A percentile compares a stretch with the other conserved stretches of the same genome.
phyloP scores from a whole-genome alignment of 2,113 vertebrate species.

The Gambusia holbrooki region DNA sequence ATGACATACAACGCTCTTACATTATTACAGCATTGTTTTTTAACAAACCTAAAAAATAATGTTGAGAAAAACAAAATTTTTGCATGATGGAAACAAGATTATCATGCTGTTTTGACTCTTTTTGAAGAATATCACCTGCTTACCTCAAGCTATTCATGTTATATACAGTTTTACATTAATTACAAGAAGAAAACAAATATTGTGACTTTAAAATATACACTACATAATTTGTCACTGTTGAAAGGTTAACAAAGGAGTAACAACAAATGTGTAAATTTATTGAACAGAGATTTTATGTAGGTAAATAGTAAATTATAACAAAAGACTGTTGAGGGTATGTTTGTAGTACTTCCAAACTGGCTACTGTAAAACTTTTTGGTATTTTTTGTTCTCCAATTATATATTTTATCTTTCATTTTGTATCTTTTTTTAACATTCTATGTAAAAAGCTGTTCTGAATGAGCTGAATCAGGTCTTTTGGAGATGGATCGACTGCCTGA shows the following conservation, averaged over 20 bases:
- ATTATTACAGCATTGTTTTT: not conserved
- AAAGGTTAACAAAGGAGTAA: not conserved
- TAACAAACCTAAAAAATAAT: not conserved
- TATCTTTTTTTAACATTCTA: slow-evolving; percentile 4
- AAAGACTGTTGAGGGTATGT: slow-evolving; percentile 34
- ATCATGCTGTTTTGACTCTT: not conserved
- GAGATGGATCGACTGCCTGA: slow-evolving; percentile 67
- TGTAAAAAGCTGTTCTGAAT: slow-evolving; percentile 56
- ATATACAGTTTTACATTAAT: not conserved
- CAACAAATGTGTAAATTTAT: not conserved
- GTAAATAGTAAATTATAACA: slow-evolving; percentile 53
- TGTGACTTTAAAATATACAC: not conserved
- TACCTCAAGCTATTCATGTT: not conserved
- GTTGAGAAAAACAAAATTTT: not conserved
- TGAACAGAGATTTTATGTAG: slow-evolving; percentile 29
- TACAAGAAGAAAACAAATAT: not conserved
- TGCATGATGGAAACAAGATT: not conserved
- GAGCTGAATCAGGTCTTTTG: slow-evolving; percentile 59
- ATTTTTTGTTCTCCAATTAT: slow-evolving; percentile 7
- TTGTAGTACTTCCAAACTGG: slow-evolving; percentile 12
- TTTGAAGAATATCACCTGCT: not conserved
- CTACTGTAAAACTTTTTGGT: slow-evolving; percentile 11
- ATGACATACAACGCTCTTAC: not conserved
- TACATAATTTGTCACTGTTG: not conserved
- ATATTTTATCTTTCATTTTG: slow-evolving; percentile 41